These are phyloP conservation scores for Pagetopsis macropterus DNA, from an alignment of 2,797 vertebrate species.

Conservation along the genomic window DNA sequence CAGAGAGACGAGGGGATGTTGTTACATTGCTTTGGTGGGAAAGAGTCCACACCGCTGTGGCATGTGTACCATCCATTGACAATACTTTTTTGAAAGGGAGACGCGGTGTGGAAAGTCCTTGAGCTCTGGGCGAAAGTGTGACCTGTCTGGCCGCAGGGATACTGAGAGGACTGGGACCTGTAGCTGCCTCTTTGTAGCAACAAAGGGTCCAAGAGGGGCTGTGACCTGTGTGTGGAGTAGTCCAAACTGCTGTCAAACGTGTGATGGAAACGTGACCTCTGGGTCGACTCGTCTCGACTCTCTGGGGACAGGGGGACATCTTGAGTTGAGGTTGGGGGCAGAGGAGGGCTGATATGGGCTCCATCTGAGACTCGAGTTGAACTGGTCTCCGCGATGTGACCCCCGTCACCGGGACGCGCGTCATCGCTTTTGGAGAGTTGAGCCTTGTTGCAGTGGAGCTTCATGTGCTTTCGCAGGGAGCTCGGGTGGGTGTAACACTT, in stretches of 20 bases:
- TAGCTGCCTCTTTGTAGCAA: slow-evolving; percentile 81
- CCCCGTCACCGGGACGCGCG: slow-evolving; percentile 61
- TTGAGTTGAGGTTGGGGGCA: slow-evolving; percentile 63
- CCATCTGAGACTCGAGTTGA: slow-evolving; percentile 69
- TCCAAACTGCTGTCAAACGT: slow-evolving; percentile 84
- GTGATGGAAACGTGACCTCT: slow-evolving; percentile 85
- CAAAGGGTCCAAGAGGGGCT: slow-evolving; percentile 83
- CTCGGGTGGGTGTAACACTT: slow-evolving; percentile 82
- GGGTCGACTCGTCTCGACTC: slow-evolving; percentile 76
- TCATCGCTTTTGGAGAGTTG: slow-evolving; percentile 71
- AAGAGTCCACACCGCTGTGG: slow-evolving; percentile 81
- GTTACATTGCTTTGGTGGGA: slow-evolving; percentile 81
- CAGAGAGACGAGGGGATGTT: slow-evolving; percentile 72
- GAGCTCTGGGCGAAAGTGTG: slow-evolving; percentile 78
- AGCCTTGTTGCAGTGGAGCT: slow-evolving; percentile 83
- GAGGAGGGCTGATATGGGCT: slow-evolving; percentile 66
- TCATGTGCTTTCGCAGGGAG: slow-evolving; percentile 82
- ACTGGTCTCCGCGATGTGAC: slow-evolving; percentile 62
- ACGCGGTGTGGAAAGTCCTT: slow-evolving; percentile 78
- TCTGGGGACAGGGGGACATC: slow-evolving; percentile 75
- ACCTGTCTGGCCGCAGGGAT: slow-evolving; percentile 77
- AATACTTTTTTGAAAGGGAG: slow-evolving; percentile 83
- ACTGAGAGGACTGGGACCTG: slow-evolving; percentile 81
- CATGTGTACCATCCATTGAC: slow-evolving; percentile 88
- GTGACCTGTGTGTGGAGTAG: slow-evolving; percentile 82